phyloP scores from a whole-genome alignment of 2,888 invertebrate species.

The Drosophila greeni region DNA sequence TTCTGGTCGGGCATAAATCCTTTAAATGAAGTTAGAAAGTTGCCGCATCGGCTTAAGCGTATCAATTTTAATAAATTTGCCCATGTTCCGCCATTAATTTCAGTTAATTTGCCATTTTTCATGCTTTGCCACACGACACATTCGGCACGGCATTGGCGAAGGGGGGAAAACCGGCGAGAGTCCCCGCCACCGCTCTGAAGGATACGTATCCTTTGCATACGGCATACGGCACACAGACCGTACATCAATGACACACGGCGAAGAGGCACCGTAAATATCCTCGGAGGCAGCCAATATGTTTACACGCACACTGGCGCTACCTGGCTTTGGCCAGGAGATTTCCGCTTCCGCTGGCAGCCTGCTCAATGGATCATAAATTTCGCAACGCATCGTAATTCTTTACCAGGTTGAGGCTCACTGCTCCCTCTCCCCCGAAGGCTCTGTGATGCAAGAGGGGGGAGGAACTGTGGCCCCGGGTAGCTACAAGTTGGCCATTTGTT shows the following conservation, averaged over 20 bases:
- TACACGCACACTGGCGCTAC: constrained; percentile 60
- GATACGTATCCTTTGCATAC: constrained; percentile 40
- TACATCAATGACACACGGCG: constrained; percentile 68
- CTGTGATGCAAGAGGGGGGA: not conserved
- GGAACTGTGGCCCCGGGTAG: constrained; percentile 14
- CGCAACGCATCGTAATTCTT: constrained; percentile 62
- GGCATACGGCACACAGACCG: constrained; percentile 35
- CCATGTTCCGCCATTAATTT: constrained; percentile 68
- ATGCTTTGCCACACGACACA: constrained; percentile 60
- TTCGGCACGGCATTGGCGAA: constrained; percentile 32
- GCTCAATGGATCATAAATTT: constrained; percentile 70
- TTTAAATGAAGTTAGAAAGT: constrained; percentile 66
- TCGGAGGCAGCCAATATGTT: constrained; percentile 67
- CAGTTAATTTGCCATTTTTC: constrained; percentile 72
- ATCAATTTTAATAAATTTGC: constrained; percentile 73
- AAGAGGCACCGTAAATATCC: constrained; percentile 63
- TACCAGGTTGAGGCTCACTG: constrained; percentile 26
- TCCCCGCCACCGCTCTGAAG: constrained; percentile 1
- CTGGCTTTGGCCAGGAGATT: constrained; percentile 25
- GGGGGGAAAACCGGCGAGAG: not conserved
- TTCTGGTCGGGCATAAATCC: constrained; percentile 56
- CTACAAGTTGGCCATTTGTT: constrained; percentile 67
- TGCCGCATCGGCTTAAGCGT: constrained; percentile 48
- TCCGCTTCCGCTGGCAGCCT: constrained; percentile 32
- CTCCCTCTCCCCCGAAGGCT: not conserved